These are phyloP conservation scores for Pycnomerus fuliginosus DNA, from an alignment of 2,888 invertebrate species.

Conservation along the genomic window DNA sequence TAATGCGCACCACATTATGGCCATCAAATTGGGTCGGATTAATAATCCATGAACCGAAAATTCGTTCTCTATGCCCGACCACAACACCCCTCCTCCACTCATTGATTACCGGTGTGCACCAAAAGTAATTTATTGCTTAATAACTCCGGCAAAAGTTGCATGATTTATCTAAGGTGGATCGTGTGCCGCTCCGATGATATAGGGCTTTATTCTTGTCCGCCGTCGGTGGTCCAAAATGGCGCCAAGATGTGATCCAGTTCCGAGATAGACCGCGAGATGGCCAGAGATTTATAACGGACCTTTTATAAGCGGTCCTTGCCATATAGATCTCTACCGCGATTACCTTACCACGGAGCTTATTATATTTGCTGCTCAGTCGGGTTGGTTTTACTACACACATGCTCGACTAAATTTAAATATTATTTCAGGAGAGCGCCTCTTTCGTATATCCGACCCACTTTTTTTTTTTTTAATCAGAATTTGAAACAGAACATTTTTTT, in stretches of 20 bases:
- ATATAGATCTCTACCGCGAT: constrained; percentile 37
- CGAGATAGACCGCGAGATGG: constrained; percentile 46
- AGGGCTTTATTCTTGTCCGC: constrained; percentile 16
- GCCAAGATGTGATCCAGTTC: constrained; percentile 39
- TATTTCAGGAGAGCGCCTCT: too few relatives aligned
- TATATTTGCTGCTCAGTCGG: constrained; percentile 18
- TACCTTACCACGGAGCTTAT: constrained; percentile 21
- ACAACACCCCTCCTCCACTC: too few relatives aligned
- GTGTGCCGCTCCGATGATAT: constrained; percentile 16
- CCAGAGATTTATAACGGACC: constrained; percentile 45
- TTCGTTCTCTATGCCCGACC: too few relatives aligned
- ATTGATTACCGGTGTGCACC: too few relatives aligned
- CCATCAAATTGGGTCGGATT: too few relatives aligned
- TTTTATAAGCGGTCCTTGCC: constrained; percentile 38
- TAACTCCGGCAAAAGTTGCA: constrained; percentile 12
- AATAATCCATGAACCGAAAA: too few relatives aligned
- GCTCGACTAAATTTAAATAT: constrained; percentile 15
- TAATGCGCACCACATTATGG: constrained; percentile 10
- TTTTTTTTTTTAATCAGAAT: too few relatives aligned
- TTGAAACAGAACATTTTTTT: too few relatives aligned
- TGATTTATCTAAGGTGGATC: constrained; percentile 10
- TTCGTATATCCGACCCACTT: too few relatives aligned
- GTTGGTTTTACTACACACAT: constrained; percentile 9
- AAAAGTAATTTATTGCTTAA: constrained; percentile 13
- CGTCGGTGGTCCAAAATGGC: constrained; percentile 28